Evolutionary conservation across 2,113 vertebrate species (phyloP), one percentile per base, ranked within the genome.

Genomic region (Cichladusa arquata): DNA sequence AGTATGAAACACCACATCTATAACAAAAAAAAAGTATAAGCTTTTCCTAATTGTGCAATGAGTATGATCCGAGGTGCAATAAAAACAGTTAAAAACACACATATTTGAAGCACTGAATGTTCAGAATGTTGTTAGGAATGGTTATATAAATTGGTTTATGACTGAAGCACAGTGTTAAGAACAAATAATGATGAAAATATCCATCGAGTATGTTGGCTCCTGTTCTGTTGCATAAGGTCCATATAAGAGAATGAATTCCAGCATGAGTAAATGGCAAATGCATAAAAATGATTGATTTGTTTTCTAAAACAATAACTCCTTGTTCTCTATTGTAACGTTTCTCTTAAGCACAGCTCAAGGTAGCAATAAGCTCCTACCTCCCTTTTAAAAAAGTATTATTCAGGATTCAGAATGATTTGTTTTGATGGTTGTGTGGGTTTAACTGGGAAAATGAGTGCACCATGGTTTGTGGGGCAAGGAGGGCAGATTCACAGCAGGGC

Each of bases 381-480:
- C 28, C 15, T 33, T 48, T 65, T 19, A 56, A 17, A 53, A 67
- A 38, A 40, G 29, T 8, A 17, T n/a, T 28, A 40, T 29, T 54
- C 12, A 18, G 60, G 29, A 78, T 83, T 67, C 72, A 60, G 31
- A 53, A 57, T 19, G 17, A 31, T 33, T 17, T 61, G 29, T 42
- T 79, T 44, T 48, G 4, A 1, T 19, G 4, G 8, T 14, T 5
- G n/a, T 57, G 36, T 31, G 45, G 9, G 18, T 70, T 81, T 85
- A 56, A 40, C n/a, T 26, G 45, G 53, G 34, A 60, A 88, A 36
- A 33, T 1, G 5, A 7, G 24, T 47, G 54, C 23, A 11, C 14
- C 40, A 57, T 51, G n/a, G 12, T 31, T 31, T 1, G 2, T 12
- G 33, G 8, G 56, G 33, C 0, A 0, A 34, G 17, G 40, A 42